Conservation (phyloP, 2,113 vertebrate genomes). For the Corythornis vintsioides region DNA sequence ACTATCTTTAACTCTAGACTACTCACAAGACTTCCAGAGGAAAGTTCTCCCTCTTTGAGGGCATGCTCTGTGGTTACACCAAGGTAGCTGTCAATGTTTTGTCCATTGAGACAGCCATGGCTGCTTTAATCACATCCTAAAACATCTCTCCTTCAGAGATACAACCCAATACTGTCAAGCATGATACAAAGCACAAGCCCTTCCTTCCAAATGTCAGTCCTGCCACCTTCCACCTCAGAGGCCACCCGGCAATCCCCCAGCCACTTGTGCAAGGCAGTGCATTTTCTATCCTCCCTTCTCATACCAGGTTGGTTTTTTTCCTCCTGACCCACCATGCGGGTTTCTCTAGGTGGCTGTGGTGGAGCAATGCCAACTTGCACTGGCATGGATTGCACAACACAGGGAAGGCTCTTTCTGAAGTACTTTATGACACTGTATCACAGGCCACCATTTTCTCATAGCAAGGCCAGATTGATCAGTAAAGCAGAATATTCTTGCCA, state of each 20-base stretch:
- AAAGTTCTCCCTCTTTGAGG: background rate
- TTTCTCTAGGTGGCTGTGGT: background rate
- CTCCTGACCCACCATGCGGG: background rate
- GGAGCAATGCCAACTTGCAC: background rate
- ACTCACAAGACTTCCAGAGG: background rate
- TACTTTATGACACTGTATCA: background rate
- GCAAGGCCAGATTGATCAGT: background rate
- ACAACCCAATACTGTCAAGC: background rate
- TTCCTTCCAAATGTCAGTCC: background rate
- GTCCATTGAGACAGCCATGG: accelerated
- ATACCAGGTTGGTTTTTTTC: background rate
- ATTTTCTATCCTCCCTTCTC: background rate
- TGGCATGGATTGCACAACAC: accelerated
- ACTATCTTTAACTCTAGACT: background rate
- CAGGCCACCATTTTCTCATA: background rate
- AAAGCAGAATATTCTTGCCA: background rate
- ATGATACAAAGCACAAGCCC: background rate
- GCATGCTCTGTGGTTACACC: background rate
- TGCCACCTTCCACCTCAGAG: background rate
- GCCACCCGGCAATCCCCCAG: background rate
- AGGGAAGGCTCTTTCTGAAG: background rate
- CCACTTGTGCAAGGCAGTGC: accelerated
- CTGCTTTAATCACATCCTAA: background rate
- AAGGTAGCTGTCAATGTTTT: background rate
- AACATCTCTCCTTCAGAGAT: background rate